Percentiles rank a stretch among this genome's conserved stretches.
These are phyloP conservation scores for Micrastur ruficollis DNA, from an alignment of 2,797 vertebrate species.

Conservation along the genomic window DNA sequence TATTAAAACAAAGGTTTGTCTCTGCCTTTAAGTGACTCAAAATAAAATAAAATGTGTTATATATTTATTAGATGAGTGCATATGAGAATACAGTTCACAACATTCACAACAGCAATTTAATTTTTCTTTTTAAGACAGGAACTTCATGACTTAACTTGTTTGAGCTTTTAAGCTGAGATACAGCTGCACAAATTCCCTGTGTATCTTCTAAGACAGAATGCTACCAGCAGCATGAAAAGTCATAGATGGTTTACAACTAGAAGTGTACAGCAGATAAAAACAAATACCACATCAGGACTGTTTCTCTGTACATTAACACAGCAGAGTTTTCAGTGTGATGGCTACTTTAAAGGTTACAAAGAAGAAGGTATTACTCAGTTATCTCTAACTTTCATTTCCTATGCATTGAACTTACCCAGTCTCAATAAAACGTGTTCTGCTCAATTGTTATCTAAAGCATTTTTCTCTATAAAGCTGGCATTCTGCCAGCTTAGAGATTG, in stretches of 20 bases:
- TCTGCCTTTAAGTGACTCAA: neutral
- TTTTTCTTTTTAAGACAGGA: neutral
- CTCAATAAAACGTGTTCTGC: neutral
- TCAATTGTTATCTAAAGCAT: neutral
- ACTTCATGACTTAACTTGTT: neutral
- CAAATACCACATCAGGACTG: neutral
- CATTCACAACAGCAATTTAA: neutral
- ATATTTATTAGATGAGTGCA: neutral
- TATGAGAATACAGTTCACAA: neutral
- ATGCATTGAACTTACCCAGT: neutral
- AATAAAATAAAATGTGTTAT: neutral
- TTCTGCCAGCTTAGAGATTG: neutral
- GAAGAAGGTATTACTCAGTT: neutral
- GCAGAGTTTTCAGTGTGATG: neutral
- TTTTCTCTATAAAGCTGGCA: neutral
- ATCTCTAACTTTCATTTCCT: neutral
- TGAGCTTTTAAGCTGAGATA: neutral
- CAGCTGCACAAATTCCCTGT: neutral
- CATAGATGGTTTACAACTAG: neutral
- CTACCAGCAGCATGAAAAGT: neutral
- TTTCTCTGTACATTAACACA: neutral
- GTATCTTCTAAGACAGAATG: neutral
- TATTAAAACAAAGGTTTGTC: neutral
- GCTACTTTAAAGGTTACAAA: neutral
- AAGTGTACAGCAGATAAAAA: neutral